phyloP scores from a whole-genome alignment of 2,888 invertebrate genomes.

The Cephus rjabovi region DNA sequence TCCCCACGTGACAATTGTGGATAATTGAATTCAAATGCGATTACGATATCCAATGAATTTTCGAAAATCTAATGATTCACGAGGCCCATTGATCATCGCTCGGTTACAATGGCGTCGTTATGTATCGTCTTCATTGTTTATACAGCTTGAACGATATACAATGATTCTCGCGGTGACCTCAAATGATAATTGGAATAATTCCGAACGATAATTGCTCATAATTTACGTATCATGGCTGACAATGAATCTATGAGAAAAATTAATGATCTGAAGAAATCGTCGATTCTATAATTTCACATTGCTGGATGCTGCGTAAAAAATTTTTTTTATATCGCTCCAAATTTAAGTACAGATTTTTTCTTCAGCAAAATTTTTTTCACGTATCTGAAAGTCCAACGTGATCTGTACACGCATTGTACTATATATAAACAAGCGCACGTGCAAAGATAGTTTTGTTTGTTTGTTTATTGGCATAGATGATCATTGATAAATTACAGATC shows the following conservation, averaged over 20 bases:
- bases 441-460: too few species aligned
- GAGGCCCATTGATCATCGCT: not conserved
- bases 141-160: not conserved
- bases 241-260: not conserved
- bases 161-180: not conserved
- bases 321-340: not conserved
- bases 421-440: too few species aligned
- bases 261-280: not conserved
- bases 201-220: not conserved
- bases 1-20: not conserved
- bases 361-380: not conserved
- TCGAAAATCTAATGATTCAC: not conserved
- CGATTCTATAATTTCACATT: not conserved
- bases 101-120: not conserved
- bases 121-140: not conserved
- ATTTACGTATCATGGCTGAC: not conserved
- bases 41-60: not conserved
- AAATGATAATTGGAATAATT: not conserved
- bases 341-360: not conserved
- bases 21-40: not conserved
- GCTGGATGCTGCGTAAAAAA: too few species aligned
- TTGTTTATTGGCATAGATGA: too few species aligned
- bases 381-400: not conserved
- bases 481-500: too few species aligned
- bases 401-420: not conserved